Percentiles rank a stretch among this genome's conserved stretches.
phyloP scores from a whole-genome alignment of 2,113 vertebrate genomes.

The Seriola aureovittata region DNA sequence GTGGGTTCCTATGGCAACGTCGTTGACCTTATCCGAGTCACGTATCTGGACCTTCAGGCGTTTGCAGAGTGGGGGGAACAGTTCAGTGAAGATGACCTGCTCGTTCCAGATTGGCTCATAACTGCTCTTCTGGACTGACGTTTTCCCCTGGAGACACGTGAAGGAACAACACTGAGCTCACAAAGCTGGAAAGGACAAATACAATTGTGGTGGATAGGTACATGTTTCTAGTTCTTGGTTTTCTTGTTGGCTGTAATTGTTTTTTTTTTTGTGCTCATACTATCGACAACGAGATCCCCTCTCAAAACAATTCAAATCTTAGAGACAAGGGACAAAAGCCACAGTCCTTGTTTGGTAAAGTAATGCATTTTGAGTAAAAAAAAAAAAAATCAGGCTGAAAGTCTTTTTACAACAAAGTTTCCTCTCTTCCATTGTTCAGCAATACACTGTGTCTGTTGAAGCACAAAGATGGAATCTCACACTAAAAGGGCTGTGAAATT shows the following conservation, averaged over 20 bases:
- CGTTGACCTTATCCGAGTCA: constrained; percentile 97
- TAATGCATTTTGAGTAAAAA: neutral
- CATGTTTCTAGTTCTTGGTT: neutral
- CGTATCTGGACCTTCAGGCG: constrained; percentile 96
- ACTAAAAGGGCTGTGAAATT: too few species aligned
- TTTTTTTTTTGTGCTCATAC: neutral
- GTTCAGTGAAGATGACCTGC: constrained; percentile 95
- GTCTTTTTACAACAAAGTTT: too few species aligned
- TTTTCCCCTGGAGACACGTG: constrained; percentile 89
- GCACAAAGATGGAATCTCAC: too few species aligned
- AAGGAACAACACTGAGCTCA: neutral
- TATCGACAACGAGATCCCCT: too few species aligned
- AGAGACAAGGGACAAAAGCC: too few species aligned
- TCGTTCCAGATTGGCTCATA: constrained; percentile 98
- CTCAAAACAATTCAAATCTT: too few species aligned
- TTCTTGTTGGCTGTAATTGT: too few species aligned
- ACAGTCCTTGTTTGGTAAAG: neutral
- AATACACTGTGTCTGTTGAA: too few species aligned
- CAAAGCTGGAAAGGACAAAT: neutral
- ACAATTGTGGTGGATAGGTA: neutral
- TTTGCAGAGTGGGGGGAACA: constrained; percentile 96
- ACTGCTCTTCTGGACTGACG: constrained; percentile 94
- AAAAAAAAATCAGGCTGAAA: too few species aligned
- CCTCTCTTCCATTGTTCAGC: too few species aligned
- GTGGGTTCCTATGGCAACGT: constrained; percentile 96